Conservation (phyloP, 2,888 invertebrate genomes). For the Oligia latruncula region DNA sequence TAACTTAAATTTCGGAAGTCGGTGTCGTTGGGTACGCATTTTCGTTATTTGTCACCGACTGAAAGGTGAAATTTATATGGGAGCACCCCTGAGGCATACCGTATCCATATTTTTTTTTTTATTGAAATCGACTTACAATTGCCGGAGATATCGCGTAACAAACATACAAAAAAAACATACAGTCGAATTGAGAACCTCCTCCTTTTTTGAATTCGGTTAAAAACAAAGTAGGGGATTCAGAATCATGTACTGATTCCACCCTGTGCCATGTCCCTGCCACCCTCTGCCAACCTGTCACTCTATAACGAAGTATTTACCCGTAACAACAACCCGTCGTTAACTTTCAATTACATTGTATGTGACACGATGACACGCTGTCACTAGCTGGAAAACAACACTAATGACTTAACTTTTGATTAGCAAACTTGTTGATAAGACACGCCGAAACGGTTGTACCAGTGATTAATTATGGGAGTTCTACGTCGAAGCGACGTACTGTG, state of each 20-base stretch:
- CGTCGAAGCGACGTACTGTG: slow-evolving; percentile 42
- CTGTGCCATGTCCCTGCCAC: neutral
- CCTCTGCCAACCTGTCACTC: neutral
- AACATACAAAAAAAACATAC: too few species aligned
- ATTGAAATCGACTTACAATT: too few species aligned
- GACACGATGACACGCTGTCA: slow-evolving; percentile 46
- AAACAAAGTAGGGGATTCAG: neutral
- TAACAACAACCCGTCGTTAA: slow-evolving; percentile 6
- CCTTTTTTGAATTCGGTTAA: too few species aligned
- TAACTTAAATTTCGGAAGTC: too few species aligned
- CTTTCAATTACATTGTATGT: slow-evolving; percentile 33
- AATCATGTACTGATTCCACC: neutral
- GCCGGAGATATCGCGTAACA: too few species aligned
- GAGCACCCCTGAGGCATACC: too few species aligned
- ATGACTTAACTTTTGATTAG: slow-evolving; percentile 72
- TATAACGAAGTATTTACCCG: neutral
- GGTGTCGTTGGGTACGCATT: too few species aligned
- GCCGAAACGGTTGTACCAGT: slow-evolving; percentile 53
- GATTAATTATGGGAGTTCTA: slow-evolving; percentile 67
- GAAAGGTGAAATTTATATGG: too few species aligned
- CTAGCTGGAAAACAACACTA: slow-evolving; percentile 61
- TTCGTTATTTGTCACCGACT: too few species aligned
- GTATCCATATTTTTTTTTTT: too few species aligned
- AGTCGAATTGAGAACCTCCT: too few species aligned
- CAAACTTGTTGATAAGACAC: slow-evolving; percentile 68